Evolutionary conservation across 2,888 invertebrate genomes (phyloP).

Genomic region (Eupithecia inturbata): DNA sequence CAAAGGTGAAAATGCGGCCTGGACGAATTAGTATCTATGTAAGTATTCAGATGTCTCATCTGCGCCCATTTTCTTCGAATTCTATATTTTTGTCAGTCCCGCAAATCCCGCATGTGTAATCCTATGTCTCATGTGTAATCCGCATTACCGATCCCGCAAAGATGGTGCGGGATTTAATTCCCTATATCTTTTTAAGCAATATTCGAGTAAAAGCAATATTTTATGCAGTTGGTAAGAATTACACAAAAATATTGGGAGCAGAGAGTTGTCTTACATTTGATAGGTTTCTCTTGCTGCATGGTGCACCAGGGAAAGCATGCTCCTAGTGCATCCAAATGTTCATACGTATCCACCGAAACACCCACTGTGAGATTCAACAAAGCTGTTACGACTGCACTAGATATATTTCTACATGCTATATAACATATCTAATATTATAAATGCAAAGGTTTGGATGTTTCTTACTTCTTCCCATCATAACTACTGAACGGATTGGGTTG

Average conservation of each 20-base stretch:
- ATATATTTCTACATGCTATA: neutral
- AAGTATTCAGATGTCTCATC: too few species aligned
- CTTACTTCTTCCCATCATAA: neutral
- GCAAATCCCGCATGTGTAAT: neutral
- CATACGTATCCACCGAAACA: constrained; percentile 89
- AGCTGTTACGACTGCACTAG: constrained; percentile 23
- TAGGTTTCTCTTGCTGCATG: constrained; percentile 72
- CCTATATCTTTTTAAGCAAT: neutral
- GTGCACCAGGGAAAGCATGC: constrained; percentile 92
- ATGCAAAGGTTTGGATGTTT: neutral
- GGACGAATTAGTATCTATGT: too few species aligned
- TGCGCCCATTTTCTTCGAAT: too few species aligned
- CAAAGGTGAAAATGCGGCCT: too few species aligned
- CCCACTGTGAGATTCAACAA: constrained; percentile 75
- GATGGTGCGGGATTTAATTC: neutral
- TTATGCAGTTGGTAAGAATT: neutral
- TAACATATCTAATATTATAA: neutral
- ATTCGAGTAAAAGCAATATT: neutral
- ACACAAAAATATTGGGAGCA: neutral
- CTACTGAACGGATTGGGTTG: neutral
- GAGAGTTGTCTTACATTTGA: constrained; percentile 73
- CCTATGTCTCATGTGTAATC: too few species aligned
- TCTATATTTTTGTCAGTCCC: too few species aligned
- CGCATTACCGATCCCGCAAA: neutral
- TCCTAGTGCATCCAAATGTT: constrained; percentile 89